Base-by-base conservation (phyloP, 2,797 vertebrate species). In the Psittacula echo region DNA sequence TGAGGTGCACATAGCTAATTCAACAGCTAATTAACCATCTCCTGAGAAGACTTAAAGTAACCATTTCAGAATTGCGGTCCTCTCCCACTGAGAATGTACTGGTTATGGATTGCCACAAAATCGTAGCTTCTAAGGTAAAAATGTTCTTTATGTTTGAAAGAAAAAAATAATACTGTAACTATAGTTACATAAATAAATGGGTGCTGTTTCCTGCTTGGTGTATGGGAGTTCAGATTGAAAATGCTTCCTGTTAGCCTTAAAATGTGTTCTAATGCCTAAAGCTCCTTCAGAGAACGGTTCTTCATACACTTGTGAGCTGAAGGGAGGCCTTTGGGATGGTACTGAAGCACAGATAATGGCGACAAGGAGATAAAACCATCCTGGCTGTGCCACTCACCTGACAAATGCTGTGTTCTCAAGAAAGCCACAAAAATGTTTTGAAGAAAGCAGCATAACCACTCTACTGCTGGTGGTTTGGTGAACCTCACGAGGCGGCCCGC, bases 371-470 rank as follows among this genome's bases (percentile, higher is more conserved):
- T 56, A 66, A 81, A 84, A 27, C 50, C 34, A 74, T 91, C 64
- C 60, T 58, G 64, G 64, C 66, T 78, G 18, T 17, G 34, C 87
- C 82, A 20, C 93, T 95, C 95, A 96, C 95, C 95, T 97, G 93
- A 62, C 23, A n/a, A 93, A 53, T 73, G 45, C 64, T 42, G 7
- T 34, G 70, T 70, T 76, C 74, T 66, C 41, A 30, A 67, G 76
- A 91, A 88, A 94, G 74, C 95, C 94, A 90, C 96, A 96, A 23
- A 85, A 90, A 93, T 95, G 77, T 94, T 91, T 91, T 94, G 95
- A 90, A 94, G 93, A 94, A 91, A 91, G 94, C 80, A 80, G 41
- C 60, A 45, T 67, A 79, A 90, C 94, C 95, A 88, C 89, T 91
- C 51, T 71, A 1, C 77, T 93, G 85, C 83, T 93, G 82, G 95